These are phyloP conservation scores for Desmodus rotundus DNA, from an alignment of 2,113 vertebrate species.

Conservation along the genomic window DNA sequence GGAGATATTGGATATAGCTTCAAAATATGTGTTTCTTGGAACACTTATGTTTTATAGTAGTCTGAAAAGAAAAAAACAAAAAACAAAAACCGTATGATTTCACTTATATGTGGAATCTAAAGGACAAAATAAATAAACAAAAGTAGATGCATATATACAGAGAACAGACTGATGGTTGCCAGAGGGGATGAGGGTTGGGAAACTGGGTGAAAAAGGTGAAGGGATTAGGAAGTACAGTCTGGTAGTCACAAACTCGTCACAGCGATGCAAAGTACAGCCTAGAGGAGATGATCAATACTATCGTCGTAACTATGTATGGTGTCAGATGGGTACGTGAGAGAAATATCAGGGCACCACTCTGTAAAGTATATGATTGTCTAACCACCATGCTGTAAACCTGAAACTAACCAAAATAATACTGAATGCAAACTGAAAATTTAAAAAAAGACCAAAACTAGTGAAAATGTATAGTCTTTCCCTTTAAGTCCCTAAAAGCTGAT, in stretches of 20 bases:
- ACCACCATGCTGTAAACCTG: not conserved
- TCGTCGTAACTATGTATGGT: not conserved
- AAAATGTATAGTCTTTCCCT: not conserved
- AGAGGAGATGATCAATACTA: not conserved
- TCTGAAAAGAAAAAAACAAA: not conserved
- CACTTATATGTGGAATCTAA: not conserved
- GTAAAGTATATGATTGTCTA: not conserved
- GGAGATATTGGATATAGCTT: not conserved
- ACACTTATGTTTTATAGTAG: not conserved
- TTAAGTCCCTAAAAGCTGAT: not conserved
- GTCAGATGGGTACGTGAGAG: not conserved
- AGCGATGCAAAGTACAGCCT: not conserved
- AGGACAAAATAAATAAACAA: not conserved
- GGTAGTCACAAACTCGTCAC: not conserved
- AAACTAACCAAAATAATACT: not conserved
- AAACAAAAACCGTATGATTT: not conserved
- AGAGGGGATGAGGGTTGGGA: not conserved
- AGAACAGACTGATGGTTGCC: not conserved
- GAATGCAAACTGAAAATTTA: not conserved
- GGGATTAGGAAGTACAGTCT: not conserved
- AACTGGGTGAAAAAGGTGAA: not conserved
- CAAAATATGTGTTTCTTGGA: not conserved
- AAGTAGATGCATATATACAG: not conserved
- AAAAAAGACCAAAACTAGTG: not conserved
- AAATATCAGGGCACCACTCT: not conserved